phyloP scores from a whole-genome alignment of 2,113 vertebrate species.

The Heliornis fulica region DNA sequence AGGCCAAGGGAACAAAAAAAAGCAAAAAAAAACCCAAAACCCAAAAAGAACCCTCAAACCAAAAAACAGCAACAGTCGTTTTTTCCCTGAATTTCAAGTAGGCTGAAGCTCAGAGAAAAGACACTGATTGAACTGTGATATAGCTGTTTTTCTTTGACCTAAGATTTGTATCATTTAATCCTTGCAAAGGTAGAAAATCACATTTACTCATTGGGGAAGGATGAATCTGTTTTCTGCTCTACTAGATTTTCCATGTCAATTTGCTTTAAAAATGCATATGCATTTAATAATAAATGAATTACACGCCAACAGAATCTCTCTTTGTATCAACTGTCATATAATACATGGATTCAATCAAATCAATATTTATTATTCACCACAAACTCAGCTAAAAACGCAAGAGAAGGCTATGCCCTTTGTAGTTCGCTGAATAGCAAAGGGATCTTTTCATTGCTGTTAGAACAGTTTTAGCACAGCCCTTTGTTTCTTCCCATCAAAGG shows the following conservation, averaged over 20 bases:
- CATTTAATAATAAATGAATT: neutral
- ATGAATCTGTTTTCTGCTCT: neutral
- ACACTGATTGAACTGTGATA: neutral
- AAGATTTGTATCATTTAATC: neutral
- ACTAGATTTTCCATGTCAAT: neutral
- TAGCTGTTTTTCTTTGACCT: neutral
- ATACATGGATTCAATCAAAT: neutral
- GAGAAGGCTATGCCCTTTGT: neutral
- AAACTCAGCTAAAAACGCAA: neutral
- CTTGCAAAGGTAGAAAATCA: neutral
- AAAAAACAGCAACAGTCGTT: neutral
- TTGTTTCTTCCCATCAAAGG: accelerated
- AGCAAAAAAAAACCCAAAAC: neutral
- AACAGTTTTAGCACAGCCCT: neutral
- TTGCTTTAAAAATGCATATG: neutral
- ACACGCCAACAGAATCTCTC: neutral
- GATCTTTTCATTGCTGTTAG: neutral
- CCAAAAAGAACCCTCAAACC: no score
- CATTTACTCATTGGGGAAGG: neutral
- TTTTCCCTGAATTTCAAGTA: neutral
- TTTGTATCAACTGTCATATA: neutral
- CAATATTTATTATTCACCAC: neutral
- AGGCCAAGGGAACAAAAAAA: neutral
- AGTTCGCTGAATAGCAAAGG: neutral
- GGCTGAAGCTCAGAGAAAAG: neutral